phyloP scores from a whole-genome alignment of 2,888 invertebrate genomes.

The Monochamus alternatus region DNA sequence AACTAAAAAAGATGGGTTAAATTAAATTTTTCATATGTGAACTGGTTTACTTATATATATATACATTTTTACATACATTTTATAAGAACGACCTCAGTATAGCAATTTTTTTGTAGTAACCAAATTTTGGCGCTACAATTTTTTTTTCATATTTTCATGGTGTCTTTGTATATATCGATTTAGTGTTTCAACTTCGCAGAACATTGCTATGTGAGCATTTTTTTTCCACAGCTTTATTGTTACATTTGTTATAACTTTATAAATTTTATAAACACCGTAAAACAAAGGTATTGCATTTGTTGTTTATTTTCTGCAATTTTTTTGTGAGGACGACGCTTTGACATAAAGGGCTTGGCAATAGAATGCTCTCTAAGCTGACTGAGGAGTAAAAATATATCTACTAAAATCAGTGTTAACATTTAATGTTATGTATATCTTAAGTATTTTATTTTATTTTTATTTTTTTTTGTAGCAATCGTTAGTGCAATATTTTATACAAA shows the following conservation, averaged over 20 bases:
- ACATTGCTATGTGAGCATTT: not conserved
- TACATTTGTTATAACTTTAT: not conserved
- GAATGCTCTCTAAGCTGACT: constrained; percentile 13
- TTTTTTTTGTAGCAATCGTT: constrained; percentile 31
- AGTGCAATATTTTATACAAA: constrained; percentile 37
- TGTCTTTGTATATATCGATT: constrained; percentile 33
- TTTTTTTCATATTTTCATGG: constrained; percentile 41
- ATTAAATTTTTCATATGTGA: constrained; percentile 34
- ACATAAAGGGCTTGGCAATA: not conserved
- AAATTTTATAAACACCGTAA: not conserved
- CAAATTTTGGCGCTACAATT: constrained; percentile 47
- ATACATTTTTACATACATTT: constrained; percentile 33
- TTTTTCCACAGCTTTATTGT: constrained; percentile 1
- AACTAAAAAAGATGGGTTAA: constrained; percentile 45
- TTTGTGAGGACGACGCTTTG: not conserved
- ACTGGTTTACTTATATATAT: constrained; percentile 34
- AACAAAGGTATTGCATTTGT: not conserved
- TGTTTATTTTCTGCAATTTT: not conserved
- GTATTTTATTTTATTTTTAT: not conserved
- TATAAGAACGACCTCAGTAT: constrained; percentile 46
- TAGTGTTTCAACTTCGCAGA: not conserved
- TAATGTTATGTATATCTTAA: constrained; percentile 19
- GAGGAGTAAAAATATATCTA: constrained; percentile 19
- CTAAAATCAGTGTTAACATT: constrained; percentile 10
- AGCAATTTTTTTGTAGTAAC: constrained; percentile 42